Percentiles rank a stretch among this genome's conserved stretches.
phyloP scores from a whole-genome alignment of 2,888 invertebrate species.

The Imbricaverruca yamaguchii region DNA sequence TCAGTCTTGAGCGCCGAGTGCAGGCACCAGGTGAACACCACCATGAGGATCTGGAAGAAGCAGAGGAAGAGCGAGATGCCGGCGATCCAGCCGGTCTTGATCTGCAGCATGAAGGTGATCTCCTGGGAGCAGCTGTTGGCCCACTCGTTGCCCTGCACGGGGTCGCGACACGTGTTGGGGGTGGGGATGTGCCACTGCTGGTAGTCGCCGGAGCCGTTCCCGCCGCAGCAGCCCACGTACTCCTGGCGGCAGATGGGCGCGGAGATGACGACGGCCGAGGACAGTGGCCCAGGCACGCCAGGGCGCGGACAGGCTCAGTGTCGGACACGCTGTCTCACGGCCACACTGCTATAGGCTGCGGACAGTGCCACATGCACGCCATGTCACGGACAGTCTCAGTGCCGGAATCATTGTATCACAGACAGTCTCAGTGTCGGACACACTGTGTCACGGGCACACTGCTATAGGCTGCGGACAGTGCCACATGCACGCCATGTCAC shows the following conservation, averaged over 20 bases:
- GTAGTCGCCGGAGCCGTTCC: constrained; percentile 76
- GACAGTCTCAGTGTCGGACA: too few species aligned
- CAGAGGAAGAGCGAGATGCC: constrained; percentile 68
- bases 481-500: too few species aligned
- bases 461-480: too few species aligned
- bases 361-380: too few species aligned
- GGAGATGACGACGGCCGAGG: too few species aligned
- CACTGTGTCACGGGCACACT: too few species aligned
- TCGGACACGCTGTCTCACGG: too few species aligned
- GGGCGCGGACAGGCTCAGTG: too few species aligned
- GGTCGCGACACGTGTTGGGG: constrained; percentile 74
- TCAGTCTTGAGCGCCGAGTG: background rate
- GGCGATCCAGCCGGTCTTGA: constrained; percentile 64
- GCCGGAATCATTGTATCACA: too few species aligned
- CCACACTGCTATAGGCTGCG: too few species aligned
- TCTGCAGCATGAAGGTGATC: constrained; percentile 30
- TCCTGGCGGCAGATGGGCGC: background rate
- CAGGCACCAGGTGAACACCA: background rate
- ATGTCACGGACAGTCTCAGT: too few species aligned
- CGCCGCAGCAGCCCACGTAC: constrained; percentile 84
- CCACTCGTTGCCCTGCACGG: constrained; percentile 80
- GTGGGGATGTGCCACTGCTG: constrained; percentile 65
- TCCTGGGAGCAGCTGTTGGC: constrained; percentile 49
- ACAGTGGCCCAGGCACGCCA: too few species aligned
- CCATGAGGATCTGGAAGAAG: constrained; percentile 57